phyloP scores from a whole-genome alignment of 2,888 invertebrate genomes.

The Stramonita haemastoma region DNA sequence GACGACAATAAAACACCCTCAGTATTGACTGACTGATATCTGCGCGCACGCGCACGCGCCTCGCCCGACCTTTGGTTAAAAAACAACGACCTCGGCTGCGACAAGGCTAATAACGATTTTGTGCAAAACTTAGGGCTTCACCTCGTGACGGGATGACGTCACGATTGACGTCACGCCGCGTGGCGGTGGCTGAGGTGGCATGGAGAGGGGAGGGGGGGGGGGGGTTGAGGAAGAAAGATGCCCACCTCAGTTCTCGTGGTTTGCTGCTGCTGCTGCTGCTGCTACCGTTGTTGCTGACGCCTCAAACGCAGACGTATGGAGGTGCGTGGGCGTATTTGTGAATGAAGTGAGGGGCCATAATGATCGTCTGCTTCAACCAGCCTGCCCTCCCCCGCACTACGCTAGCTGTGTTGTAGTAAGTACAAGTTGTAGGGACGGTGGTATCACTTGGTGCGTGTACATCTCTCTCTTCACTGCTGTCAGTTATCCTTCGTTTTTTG shows the following conservation, averaged over 20 bases:
- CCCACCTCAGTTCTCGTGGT: too few relatives aligned
- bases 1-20: not conserved
- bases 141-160: slow-evolving; percentile 19
- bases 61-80: not conserved
- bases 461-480: too few relatives aligned
- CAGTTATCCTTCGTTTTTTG: too few relatives aligned
- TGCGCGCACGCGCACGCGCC: not conserved
- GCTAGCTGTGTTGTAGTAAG: not conserved
- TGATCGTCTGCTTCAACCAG: not conserved
- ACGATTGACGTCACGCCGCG: slow-evolving; percentile 21
- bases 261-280: not conserved
- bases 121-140: not conserved
- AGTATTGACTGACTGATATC: not conserved
- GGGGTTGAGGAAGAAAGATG: not conserved
- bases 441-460: too few relatives aligned
- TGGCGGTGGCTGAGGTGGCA: slow-evolving; percentile 21
- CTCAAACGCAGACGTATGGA: not conserved
- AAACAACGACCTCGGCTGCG: not conserved
- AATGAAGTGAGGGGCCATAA: slow-evolving; percentile 15
- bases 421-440: not conserved
- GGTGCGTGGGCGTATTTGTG: slow-evolving; percentile 35
- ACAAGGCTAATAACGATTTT: not conserved
- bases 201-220: not conserved
- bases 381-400: slow-evolving; percentile 4
- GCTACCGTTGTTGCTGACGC: not conserved